Percentiles rank a stretch among this genome's conserved stretches.
Conservation (phyloP, 2,113 vertebrate genomes). For the Bubo blakistoni region DNA sequence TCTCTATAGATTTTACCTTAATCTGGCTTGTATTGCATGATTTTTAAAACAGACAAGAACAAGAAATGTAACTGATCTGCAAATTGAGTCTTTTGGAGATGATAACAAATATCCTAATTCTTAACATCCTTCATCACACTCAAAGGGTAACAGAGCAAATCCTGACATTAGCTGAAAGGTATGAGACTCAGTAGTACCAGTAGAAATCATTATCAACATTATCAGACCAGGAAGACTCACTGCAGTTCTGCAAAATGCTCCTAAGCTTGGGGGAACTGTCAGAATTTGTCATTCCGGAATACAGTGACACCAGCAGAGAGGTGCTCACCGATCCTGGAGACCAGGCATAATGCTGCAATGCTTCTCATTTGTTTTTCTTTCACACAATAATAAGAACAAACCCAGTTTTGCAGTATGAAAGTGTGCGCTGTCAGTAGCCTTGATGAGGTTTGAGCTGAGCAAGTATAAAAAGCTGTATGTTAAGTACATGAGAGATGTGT, state of each 20-base stretch:
- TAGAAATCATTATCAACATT: neutral
- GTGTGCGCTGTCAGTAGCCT: neutral
- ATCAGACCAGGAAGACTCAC: neutral
- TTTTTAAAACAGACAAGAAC: neutral
- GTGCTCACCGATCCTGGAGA: neutral
- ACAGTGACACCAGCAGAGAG: accelerated
- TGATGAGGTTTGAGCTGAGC: neutral
- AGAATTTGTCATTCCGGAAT: neutral
- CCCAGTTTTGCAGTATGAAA: neutral
- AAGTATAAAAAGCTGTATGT: neutral
- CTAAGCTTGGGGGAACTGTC: neutral
- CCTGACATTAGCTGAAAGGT: neutral
- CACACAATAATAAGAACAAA: neutral
- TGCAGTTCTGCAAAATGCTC: neutral
- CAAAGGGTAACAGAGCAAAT: neutral
- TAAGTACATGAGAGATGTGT: neutral
- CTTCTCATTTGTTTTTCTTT: neutral
- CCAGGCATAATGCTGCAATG: neutral
- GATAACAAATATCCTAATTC: neutral
- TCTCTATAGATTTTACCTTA: neutral
- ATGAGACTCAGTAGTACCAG: neutral
- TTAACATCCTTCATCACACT: neutral
- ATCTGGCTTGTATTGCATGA: neutral
- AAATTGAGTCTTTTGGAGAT: neutral
- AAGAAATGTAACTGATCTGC: neutral